Evolutionary conservation across 2,113 vertebrate species (phyloP).

Genomic region (Genyomyrus donnyi): DNA sequence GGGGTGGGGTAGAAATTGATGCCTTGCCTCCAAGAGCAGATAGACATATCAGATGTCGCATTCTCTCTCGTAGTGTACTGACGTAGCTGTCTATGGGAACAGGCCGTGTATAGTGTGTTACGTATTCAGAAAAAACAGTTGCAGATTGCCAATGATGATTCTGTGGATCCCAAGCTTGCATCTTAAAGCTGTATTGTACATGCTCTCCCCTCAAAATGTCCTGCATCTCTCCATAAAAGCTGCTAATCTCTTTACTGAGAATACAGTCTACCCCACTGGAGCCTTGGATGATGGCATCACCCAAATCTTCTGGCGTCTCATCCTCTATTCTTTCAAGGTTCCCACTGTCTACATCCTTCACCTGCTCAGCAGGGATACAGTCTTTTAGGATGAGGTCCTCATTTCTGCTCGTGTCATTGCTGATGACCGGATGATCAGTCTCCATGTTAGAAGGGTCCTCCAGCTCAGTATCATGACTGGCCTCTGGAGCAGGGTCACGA

Average conservation of each 20-base stretch:
- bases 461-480: background rate
- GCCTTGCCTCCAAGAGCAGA: background rate
- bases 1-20: background rate
- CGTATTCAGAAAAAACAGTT: slow-evolving; percentile 70
- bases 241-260: slow-evolving; percentile 67
- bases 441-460: slow-evolving; percentile 15
- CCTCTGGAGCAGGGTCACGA: background rate
- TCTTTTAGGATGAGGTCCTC: background rate
- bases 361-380: background rate
- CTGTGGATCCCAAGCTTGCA: slow-evolving; percentile 43
- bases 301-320: background rate
- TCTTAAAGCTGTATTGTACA: slow-evolving; percentile 54
- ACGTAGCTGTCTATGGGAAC: slow-evolving; percentile 71
- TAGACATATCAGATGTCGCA: slow-evolving; percentile 55
- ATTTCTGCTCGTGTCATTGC: background rate
- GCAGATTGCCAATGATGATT: slow-evolving; percentile 28
- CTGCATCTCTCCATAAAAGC: slow-evolving; percentile 72
- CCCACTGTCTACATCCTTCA: background rate
- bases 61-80: slow-evolving; percentile 65
- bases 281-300: background rate
- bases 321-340: background rate
- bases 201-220: slow-evolving; percentile 70
- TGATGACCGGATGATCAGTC: background rate
- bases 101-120: slow-evolving; percentile 64
- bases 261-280: slow-evolving; percentile 31